phyloP scores from a whole-genome alignment of 2,888 invertebrate genomes.

The Hydropsyche betteni region DNA sequence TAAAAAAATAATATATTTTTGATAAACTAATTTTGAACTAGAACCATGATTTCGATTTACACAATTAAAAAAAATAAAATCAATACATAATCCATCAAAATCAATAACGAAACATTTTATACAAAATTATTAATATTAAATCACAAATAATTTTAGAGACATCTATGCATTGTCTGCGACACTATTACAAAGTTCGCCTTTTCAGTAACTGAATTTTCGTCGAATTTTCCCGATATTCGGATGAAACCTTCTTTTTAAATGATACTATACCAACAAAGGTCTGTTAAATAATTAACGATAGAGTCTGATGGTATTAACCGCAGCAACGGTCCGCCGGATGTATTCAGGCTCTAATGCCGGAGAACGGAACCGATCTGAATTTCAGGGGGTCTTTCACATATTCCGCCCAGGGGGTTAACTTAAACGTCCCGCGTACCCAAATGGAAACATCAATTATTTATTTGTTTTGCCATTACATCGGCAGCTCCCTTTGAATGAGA shows the following conservation, averaged over 20 bases:
- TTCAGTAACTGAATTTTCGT: neutral
- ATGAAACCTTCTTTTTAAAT: neutral
- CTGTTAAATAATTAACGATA: conserved; percentile 46
- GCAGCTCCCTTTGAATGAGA: too few relatives aligned
- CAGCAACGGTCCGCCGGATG: conserved; percentile 39
- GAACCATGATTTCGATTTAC: too few relatives aligned
- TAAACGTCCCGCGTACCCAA: too few relatives aligned
- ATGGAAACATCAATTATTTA: too few relatives aligned
- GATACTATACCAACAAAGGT: conserved; percentile 17
- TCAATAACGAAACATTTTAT: neutral
- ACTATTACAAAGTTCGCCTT: neutral
- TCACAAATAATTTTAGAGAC: neutral
- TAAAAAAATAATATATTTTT: too few relatives aligned
- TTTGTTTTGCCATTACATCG: too few relatives aligned
- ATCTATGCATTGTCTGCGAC: neutral
- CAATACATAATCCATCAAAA: too few relatives aligned
- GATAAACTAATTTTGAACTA: too few relatives aligned
- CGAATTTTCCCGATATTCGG: neutral
- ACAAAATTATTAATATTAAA: neutral
- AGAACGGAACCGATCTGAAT: conserved; percentile 36
- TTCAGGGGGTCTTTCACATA: conserved; percentile 20
- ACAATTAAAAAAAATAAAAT: too few relatives aligned
- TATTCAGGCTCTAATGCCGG: conserved; percentile 42
- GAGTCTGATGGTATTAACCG: conserved; percentile 50
- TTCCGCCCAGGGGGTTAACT: too few relatives aligned